A percentile compares a stretch with the other conserved stretches of the same genome.
Evolutionary conservation across 2,888 invertebrate genomes (phyloP).

Genomic region (Caenorhabditis sp.): DNA sequence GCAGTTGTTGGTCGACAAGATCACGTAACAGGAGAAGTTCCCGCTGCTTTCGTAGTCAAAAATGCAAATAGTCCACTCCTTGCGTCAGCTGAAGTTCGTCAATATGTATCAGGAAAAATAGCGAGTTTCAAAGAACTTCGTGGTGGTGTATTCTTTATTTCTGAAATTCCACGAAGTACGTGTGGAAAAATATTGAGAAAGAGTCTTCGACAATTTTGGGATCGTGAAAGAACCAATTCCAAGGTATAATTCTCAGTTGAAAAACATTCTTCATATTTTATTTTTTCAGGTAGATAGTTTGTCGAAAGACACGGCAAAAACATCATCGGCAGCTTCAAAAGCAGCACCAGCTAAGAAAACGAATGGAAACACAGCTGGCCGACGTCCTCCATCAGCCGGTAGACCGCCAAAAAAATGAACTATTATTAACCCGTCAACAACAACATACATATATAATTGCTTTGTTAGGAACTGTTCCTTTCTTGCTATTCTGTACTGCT

Average conservation of each 20-base stretch:
- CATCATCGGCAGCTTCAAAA: slow-evolving; percentile 19
- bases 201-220: slow-evolving; percentile 63
- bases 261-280: neutral
- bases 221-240: slow-evolving; percentile 58
- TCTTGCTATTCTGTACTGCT: neutral
- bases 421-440: slow-evolving; percentile 7
- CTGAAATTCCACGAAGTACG: slow-evolving; percentile 65
- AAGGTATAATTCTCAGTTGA: slow-evolving; percentile 30
- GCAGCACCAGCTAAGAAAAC: slow-evolving; percentile 37
- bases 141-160: slow-evolving; percentile 68
- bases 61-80: slow-evolving; percentile 51
- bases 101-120: slow-evolving; percentile 66
- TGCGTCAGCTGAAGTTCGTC: slow-evolving; percentile 63
- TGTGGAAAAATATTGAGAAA: slow-evolving; percentile 63
- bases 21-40: slow-evolving; percentile 64
- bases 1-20: slow-evolving; percentile 68
- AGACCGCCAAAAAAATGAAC: slow-evolving; percentile 32
- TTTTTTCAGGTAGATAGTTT: slow-evolving; percentile 28
- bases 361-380: slow-evolving; percentile 33
- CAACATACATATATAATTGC: neutral
- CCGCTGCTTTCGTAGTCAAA: slow-evolving; percentile 67
- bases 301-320: slow-evolving; percentile 29
- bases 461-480: slow-evolving; percentile 8
- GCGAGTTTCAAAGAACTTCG: slow-evolving; percentile 66
- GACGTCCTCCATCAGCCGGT: slow-evolving; percentile 35